Base-by-base conservation (phyloP, 37 sponge, comb jelly and placozoan genomes). In the Halichondria panicea region DNA sequence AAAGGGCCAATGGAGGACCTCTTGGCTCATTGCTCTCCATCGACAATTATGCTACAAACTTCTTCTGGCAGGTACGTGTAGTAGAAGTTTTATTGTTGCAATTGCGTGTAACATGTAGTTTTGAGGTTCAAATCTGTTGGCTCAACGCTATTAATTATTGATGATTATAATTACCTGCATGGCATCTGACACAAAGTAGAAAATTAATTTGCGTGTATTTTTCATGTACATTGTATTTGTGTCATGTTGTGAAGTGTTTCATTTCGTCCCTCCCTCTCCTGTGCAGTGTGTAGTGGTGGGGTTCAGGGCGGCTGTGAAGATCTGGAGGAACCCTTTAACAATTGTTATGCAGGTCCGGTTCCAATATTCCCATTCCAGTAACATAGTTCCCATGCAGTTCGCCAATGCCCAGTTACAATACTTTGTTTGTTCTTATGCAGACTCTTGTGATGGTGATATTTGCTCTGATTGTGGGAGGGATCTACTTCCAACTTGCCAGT, bases 401-500 rank as follows among this genome's bases (percentile, higher is more conserved):
- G 7, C 31, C 24, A 24, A 5, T 45, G 5, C 32, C 3, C 33
- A 46, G 30, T 46, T 42, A 13, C 33, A 37, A 44, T 6, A 1
- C 9, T 42, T 0, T 39, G 4, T 72, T 18, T 64, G 4, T 0
- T 45, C 41, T 34, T 28, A 24, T 77, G 25, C 24, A 65, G 67
- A 4, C 59, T 22, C 30, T 85, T 57, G 64, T 78, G n/a, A 78
- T 37, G 43, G 55, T 70, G 2, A 40, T 85, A 21, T 79, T 85
- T 70, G 70, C 77, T 0, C 22, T 41, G 36, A 4, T 85, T 15
- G 65, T 85, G 37, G 86, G 86, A 6, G 73, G 79, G 3, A 66
- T 85, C 24, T 85, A 60, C 54, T 85, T 54, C 31, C 71, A 80
- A 41, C 56, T 76, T 31, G 72, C 50, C 41, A 13, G 37, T 39